Conservation (phyloP, 2,113 vertebrate species). For the Sprattus sprattus region DNA sequence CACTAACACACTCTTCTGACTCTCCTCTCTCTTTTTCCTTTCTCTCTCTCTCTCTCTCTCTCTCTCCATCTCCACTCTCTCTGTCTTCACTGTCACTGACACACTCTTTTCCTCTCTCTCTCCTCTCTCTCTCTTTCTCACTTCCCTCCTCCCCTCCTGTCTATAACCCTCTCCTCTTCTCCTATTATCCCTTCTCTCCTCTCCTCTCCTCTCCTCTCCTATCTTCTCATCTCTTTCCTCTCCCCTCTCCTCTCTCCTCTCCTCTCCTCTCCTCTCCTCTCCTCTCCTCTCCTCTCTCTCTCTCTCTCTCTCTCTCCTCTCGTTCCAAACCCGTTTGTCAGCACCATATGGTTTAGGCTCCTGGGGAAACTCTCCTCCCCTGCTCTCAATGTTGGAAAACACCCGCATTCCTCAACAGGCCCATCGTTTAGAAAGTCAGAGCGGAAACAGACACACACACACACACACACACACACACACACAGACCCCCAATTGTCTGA, state of each 20-base stretch:
- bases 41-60: not conserved
- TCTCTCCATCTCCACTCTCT: not conserved
- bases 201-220: not conserved
- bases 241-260: no score
- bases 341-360: not conserved
- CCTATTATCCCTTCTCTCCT: not conserved
- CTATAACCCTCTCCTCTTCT: not conserved
- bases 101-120: not conserved
- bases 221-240: not conserved
- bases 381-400: not conserved
- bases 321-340: not conserved
- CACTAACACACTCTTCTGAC: not conserved
- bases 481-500: constrained; percentile 47
- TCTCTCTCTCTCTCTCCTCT: not conserved
- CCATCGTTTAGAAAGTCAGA: constrained; percentile 10
- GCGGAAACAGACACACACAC: constrained; percentile 9
- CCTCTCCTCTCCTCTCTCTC: not conserved
- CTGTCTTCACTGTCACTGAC: not conserved
- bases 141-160: not conserved
- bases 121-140: not conserved
- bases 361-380: not conserved
- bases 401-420: not conserved
- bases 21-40: not conserved
- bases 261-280: no score
- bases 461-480: constrained; percentile 8